A percentile compares a stretch with the other conserved stretches of the same genome.
These are phyloP conservation scores for Archips crataeganus DNA, from an alignment of 2,888 invertebrate species.

Conservation along the genomic window DNA sequence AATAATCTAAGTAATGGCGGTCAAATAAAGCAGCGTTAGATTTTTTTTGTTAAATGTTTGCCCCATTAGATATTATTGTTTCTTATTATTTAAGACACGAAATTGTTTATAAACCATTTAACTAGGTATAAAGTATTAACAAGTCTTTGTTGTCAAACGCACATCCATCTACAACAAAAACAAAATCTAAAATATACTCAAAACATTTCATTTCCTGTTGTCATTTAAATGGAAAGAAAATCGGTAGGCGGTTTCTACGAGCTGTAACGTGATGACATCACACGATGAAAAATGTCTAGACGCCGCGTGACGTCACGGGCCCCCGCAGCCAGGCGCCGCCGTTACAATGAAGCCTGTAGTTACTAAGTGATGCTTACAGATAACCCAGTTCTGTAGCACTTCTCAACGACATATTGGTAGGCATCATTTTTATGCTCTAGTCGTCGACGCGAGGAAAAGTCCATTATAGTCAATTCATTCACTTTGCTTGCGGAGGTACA, in stretches of 20 bases:
- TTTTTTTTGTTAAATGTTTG: no score
- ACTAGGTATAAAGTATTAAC: no score
- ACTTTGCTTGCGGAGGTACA: no score
- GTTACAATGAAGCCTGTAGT: conserved; percentile 9
- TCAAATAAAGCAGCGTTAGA: no score
- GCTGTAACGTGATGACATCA: conserved; percentile 53
- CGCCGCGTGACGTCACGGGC: conserved; percentile 50
- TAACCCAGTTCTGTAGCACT: background rate
- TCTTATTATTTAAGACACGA: no score
- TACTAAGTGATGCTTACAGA: conserved; percentile 11
- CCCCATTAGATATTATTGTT: no score
- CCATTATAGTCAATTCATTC: no score
- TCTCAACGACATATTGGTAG: background rate
- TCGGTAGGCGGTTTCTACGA: conserved; percentile 47
- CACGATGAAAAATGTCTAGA: conserved; percentile 68
- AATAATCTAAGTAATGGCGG: no score
- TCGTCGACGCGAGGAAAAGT: background rate
- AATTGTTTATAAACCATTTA: no score
- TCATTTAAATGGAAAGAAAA: conserved; percentile 10
- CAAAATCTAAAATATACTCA: background rate
- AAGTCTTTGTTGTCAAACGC: background rate
- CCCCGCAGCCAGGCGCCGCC: conserved; percentile 23
- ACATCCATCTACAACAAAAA: background rate
- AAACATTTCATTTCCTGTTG: conserved; percentile 19
- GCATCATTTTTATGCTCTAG: background rate